These are phyloP conservation scores for Drosophila prolongata DNA, from an alignment of 2,888 invertebrate species.

Conservation along the genomic window DNA sequence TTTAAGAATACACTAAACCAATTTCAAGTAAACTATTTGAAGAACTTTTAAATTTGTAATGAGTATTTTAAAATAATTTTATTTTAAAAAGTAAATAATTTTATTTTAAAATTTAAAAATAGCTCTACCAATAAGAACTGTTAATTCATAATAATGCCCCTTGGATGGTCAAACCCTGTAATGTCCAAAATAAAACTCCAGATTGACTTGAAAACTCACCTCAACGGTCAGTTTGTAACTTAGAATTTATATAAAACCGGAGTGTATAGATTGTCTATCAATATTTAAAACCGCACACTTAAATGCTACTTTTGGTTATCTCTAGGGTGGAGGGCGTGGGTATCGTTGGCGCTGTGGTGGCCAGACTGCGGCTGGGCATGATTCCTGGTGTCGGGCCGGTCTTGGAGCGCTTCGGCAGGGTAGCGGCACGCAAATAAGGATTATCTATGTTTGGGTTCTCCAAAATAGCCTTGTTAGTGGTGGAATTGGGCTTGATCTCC, in stretches of 20 bases:
- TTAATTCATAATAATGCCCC: too few species aligned
- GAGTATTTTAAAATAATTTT: too few species aligned
- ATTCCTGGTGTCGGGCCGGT: conserved; percentile 25
- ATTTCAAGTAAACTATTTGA: too few species aligned
- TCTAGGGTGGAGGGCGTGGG: conserved; percentile 59
- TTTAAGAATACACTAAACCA: too few species aligned
- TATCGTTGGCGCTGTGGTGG: conserved; percentile 7
- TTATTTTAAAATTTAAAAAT: too few species aligned
- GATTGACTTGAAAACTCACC: too few species aligned
- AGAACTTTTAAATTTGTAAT: too few species aligned
- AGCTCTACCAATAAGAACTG: too few species aligned
- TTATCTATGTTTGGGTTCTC: conserved; percentile 88
- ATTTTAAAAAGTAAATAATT: too few species aligned
- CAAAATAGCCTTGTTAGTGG: conserved; percentile 84
- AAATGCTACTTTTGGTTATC: conserved; percentile 52
- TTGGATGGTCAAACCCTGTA: too few species aligned
- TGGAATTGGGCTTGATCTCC: conserved; percentile 84
- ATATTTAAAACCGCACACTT: conserved; percentile 5
- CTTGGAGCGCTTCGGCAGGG: conserved; percentile 83
- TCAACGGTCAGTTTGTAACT: too few species aligned
- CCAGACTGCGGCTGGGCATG: conserved; percentile 26
- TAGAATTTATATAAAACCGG: neutral
- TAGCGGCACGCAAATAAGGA: conserved; percentile 88
- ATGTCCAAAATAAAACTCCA: too few species aligned
- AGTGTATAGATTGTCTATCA: neutral